phyloP scores from a whole-genome alignment of 1,140 invertebrate species.

The Drosophila nigrodunni region DNA sequence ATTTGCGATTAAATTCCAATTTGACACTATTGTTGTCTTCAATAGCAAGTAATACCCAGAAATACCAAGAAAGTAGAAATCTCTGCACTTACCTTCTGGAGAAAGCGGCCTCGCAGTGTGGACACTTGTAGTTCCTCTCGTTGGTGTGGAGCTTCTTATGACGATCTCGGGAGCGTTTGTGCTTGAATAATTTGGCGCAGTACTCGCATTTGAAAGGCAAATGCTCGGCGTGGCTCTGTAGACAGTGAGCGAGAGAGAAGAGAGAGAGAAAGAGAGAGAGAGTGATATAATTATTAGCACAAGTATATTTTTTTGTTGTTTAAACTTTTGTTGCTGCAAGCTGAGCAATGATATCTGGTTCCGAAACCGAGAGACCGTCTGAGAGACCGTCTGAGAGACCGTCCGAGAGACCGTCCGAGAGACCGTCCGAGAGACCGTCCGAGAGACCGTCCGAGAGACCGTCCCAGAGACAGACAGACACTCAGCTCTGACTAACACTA shows the following conservation, averaged over 20 bases:
- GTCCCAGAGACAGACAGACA: neutral
- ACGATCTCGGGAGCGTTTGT: slow-evolving; percentile 96
- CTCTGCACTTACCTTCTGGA: slow-evolving; percentile 91
- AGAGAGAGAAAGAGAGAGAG: neutral
- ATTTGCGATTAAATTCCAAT: no score
- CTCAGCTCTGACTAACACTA: slow-evolving; percentile 47
- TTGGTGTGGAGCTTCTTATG: slow-evolving; percentile 98
- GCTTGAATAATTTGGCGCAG: slow-evolving; percentile 96
- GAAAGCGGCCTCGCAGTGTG: slow-evolving; percentile 96
- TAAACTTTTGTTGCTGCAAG: slow-evolving; percentile 30
- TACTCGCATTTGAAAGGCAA: slow-evolving; percentile 96
- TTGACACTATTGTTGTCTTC: no score
- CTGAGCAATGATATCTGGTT: slow-evolving; percentile 32
- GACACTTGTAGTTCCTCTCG: slow-evolving; percentile 96
- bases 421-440: neutral
- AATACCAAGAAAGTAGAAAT: no score
- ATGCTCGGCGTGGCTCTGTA: slow-evolving; percentile 94
- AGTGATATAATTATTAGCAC: slow-evolving; percentile 8
- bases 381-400: slow-evolving; percentile 6
- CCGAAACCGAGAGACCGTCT: slow-evolving; percentile 12
- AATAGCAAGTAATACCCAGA: no score
- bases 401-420: slow-evolving; percentile 5
- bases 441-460: slow-evolving; percentile 6
- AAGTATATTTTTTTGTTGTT: slow-evolving; percentile 9
- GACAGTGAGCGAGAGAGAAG: neutral